Evolutionary conservation across 2,888 invertebrate genomes (phyloP).

Genomic region (Eucriotettix oculatus): DNA sequence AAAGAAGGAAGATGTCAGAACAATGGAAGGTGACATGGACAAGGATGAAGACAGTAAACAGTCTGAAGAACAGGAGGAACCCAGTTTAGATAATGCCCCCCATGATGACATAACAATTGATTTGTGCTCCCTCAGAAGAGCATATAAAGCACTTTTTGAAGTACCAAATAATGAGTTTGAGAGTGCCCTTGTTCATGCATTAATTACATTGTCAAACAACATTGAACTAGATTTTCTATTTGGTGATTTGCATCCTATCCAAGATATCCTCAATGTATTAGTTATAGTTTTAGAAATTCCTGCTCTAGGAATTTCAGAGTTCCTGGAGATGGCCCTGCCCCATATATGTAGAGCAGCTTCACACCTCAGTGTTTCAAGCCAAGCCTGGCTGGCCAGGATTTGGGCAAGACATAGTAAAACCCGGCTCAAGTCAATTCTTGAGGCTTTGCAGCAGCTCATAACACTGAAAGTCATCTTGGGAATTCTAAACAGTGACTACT

Average conservation of each 20-base stretch:
- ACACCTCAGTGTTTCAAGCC: conserved; percentile 51
- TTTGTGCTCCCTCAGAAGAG: conserved; percentile 49
- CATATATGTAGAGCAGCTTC: conserved; percentile 52
- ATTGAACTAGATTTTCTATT: conserved; percentile 53
- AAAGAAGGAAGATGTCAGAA: conserved; percentile 55
- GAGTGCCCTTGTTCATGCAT: conserved; percentile 55
- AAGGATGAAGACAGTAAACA: conserved; percentile 63
- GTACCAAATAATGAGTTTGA: conserved; percentile 30
- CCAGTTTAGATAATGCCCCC: conserved; percentile 7
- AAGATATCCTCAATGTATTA: conserved; percentile 37
- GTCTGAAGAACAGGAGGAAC: conserved; percentile 16
- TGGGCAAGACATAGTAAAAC: conserved; percentile 58
- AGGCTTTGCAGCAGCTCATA: conserved; percentile 74
- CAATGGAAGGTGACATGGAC: conserved; percentile 62
- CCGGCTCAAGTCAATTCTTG: conserved; percentile 45
- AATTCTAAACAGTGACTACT: conserved; percentile 50
- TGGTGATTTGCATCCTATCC: conserved; percentile 18
- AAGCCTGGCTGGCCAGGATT: conserved; percentile 61
- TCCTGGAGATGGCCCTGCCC: conserved; percentile 61
- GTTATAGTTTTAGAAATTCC: conserved; percentile 68
- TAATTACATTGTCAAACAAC: conserved; percentile 53
- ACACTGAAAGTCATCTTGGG: conserved; percentile 69
- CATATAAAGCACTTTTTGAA: conserved; percentile 34
- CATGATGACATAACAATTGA: conserved; percentile 38
- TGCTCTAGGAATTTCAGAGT: conserved; percentile 54